Evolutionary conservation across 2,888 invertebrate genomes (phyloP), one percentile per base, ranked within the genome.

Genomic region (Candidula unifasciata): DNA sequence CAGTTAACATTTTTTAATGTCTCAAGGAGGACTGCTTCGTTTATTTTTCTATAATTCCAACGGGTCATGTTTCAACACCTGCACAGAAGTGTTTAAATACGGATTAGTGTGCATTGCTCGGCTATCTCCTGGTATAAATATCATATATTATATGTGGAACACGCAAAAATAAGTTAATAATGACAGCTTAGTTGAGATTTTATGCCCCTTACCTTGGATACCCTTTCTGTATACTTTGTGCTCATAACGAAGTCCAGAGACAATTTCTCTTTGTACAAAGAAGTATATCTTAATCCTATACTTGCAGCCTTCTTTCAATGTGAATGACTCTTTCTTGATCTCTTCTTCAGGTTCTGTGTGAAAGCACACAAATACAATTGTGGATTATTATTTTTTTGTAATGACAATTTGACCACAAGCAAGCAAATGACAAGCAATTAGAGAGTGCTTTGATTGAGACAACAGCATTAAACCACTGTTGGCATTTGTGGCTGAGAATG

Each of bases 201-300:
- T 44, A 44, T 44, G 44, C 35, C 3, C 10, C 30, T 95, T 94
- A 98, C 99, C 98, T 95, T 96, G 96, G 74, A 99, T 96, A 87
- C 97, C 97, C 93, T 97, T 94, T 91, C 98, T 96, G 94, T 96
- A 97, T 57, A 98, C 97, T 94, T 98, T 98, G 95, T 99, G 99
- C 87, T 97, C 95, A 94, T 99, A 99, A 94, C 97, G 98, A 91
- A 99, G 95, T 66, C 99, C 99, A 94, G 98, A 97, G 24, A 99
- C 99, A 91, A 99, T 99, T 95, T 99, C 99, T 82, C 99, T 95
- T 94, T 99, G 99, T 81, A 99, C 99, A 92, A 97, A 96, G 94
- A 99, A 99, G 94, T 98, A 97, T 92, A 99, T 98, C 93, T 97
- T 96, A 93, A 99, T 97, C 94, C 95, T 96, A 94, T 99, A 99